Base-by-base conservation (phyloP, 2,113 vertebrate species). In the Corydoras sp. region DNA sequence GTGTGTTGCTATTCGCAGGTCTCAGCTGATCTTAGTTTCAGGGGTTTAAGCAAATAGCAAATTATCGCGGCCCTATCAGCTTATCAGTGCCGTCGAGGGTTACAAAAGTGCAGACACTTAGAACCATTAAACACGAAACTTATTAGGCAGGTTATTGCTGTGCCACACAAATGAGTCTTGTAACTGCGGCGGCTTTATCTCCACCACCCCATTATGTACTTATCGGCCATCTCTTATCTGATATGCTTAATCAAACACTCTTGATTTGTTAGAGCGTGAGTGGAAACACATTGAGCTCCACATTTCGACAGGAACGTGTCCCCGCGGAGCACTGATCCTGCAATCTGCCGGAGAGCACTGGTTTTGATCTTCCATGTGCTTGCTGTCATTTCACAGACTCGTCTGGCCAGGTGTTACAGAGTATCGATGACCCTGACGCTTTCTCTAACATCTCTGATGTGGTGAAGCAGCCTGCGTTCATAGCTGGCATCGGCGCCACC, bases 401-500 rank as follows among this genome's bases (percentile, higher is more conserved):
- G 1, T 90, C 90, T 2, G 97, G 97, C 43, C 93, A 93, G 24
- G 93, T 96, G 0, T 90, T 92, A 9, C 91, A 91, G 6, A 67
- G 55, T 0, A 14, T 59, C 3, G 81, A 86, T 32, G 86, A 89
- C 76, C 86, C 92, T 79, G 92, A 94, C 78, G 94, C 94, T 13
- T 88, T 98, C 18, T 93, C 97, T 48, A 94, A 96, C 89, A 97
- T 99, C 80, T 98, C 96, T 0, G 95, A 98, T 0, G 96, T 99
- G 35, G 95, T 99, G 58, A 97, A 94, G 75, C 96, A 98, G 83
- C 97, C 97, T 0, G 97, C 97, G 0, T 99, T 99, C 60, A 99
- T 99, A 43, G 97, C 95, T 0, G 97, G 97, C 5, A 97, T 99
- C 0, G 97, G 97, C 7, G 95, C 95, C 0, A 95, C 95, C 13